Evolutionary conservation across 1,140 invertebrate species (phyloP).

Genomic region (Listronotus bonariensis): DNA sequence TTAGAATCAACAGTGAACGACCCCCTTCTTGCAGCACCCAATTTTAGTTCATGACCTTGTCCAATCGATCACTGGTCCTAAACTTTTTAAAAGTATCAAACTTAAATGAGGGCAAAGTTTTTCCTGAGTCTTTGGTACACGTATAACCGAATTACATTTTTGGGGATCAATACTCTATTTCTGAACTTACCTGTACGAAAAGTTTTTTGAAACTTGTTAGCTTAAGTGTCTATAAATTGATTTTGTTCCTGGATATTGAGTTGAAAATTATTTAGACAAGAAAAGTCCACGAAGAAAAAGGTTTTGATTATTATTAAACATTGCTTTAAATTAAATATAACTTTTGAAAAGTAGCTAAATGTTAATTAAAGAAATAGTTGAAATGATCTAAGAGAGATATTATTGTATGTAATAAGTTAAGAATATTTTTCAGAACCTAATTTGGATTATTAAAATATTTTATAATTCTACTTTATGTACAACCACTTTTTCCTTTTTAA

Average conservation of each 20-base stretch:
- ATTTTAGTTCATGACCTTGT: constrained; percentile 36
- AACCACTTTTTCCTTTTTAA: too few species aligned
- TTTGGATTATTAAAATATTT: too few species aligned
- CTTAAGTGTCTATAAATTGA: neutral
- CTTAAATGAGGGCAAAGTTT: constrained; percentile 36
- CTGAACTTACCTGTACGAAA: too few species aligned
- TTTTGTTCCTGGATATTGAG: neutral
- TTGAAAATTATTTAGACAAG: neutral
- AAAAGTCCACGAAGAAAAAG: neutral
- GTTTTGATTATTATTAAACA: neutral
- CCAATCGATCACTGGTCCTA: constrained; percentile 29
- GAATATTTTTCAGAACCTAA: too few species aligned
- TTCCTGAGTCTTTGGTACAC: constrained; percentile 13
- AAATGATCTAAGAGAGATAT: too few species aligned
- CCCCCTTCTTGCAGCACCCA: constrained; percentile 5
- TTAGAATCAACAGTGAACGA: constrained; percentile 17
- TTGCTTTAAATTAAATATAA: neutral
- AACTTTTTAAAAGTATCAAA: constrained; percentile 35
- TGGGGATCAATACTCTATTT: too few species aligned
- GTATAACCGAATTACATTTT: neutral
- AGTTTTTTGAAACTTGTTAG: too few species aligned
- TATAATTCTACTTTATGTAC: too few species aligned
- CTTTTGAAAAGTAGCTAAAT: too few species aligned
- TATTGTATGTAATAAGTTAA: too few species aligned
- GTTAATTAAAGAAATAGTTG: too few species aligned